phyloP scores from a whole-genome alignment of 2,797 vertebrate genomes.

The Esox lucius region DNA sequence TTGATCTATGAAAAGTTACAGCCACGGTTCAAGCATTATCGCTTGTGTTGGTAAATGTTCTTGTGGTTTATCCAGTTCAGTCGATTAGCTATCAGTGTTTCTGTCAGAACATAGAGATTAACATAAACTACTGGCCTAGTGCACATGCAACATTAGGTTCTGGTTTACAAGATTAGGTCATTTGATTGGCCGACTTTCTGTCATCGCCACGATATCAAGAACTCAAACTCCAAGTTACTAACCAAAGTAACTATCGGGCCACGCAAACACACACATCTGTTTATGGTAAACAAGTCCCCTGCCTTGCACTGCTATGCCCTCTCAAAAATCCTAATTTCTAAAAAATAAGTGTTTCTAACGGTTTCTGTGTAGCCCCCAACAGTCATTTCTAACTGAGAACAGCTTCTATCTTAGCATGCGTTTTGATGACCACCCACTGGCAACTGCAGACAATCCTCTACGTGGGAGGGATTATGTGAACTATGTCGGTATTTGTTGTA shows the following conservation, averaged over 20 bases:
- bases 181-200: background rate
- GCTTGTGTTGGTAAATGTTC: background rate
- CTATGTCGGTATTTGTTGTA: conserved; percentile 21
- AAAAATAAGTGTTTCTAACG: conserved; percentile 17
- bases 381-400: conserved; percentile 34
- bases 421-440: conserved; percentile 18
- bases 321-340: conserved; percentile 32
- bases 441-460: conserved; percentile 15
- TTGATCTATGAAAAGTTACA: background rate
- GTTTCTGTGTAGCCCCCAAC: conserved; percentile 9
- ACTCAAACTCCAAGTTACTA: background rate
- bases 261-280: conserved; percentile 9
- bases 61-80: background rate
- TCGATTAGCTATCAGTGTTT: background rate
- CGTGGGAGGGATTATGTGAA: conserved; percentile 25
- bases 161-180: background rate
- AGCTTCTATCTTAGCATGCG: conserved; percentile 22
- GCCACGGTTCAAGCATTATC: background rate
- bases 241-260: background rate
- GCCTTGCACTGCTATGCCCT: conserved; percentile 13
- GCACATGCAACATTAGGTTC: background rate
- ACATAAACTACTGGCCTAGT: background rate
- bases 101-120: background rate
- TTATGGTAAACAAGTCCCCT: conserved; percentile 28
- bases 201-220: background rate